Conservation (phyloP, 2,888 invertebrate genomes). For the Troides aeacus region DNA sequence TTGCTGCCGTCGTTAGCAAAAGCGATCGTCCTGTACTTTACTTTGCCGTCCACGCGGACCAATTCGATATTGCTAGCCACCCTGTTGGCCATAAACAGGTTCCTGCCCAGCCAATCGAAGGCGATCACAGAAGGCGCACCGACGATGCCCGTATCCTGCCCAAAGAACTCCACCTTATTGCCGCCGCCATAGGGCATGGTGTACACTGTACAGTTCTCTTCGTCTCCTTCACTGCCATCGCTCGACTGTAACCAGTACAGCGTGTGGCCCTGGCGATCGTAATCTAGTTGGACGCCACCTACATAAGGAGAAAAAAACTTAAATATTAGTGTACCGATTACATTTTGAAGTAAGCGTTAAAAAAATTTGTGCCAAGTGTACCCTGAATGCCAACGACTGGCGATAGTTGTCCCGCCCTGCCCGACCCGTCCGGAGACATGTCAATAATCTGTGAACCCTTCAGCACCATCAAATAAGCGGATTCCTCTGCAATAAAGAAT, state of each 20-base stretch:
- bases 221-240: conserved; percentile 84
- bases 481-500: conserved; percentile 83
- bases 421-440: conserved; percentile 87
- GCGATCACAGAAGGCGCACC: conserved; percentile 95
- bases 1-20: conserved; percentile 93
- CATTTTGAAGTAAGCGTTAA: neutral
- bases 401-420: conserved; percentile 87
- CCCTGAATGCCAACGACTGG: conserved; percentile 90
- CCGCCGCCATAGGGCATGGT: conserved; percentile 92
- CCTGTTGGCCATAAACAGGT: conserved; percentile 95
- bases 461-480: conserved; percentile 93
- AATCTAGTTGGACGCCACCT: conserved; percentile 94
- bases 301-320: neutral
- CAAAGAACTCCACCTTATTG: conserved; percentile 86
- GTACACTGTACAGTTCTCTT: conserved; percentile 92
- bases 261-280: conserved; percentile 90
- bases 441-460: conserved; percentile 94
- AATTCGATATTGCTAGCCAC: conserved; percentile 95
- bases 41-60: conserved; percentile 90
- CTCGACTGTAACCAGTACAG: conserved; percentile 92
- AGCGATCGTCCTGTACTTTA: conserved; percentile 90
- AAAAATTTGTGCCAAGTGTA: conserved; percentile 31
- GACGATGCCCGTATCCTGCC: conserved; percentile 90
- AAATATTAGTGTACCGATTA: too few species aligned
- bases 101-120: conserved; percentile 98